Conservation (phyloP, 2,888 invertebrate species). For the Malthinus flaveolus region DNA sequence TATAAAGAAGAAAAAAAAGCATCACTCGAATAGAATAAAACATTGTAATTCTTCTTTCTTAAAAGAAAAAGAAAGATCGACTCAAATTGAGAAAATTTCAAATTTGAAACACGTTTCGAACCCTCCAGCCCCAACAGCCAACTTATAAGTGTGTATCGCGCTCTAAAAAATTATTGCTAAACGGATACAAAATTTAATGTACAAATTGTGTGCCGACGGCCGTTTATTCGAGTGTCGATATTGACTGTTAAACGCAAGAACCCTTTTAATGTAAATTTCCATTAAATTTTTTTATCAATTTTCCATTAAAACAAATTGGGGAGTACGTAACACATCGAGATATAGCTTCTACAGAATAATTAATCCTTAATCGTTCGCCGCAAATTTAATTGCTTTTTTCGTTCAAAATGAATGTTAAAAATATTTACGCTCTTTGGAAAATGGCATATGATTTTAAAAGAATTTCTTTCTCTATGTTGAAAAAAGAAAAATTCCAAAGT, state of each 20-base stretch:
- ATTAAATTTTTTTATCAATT: slow-evolving; percentile 6
- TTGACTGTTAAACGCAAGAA: not conserved
- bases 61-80: not conserved
- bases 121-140: too few relatives aligned
- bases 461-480: too few relatives aligned
- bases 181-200: too few relatives aligned
- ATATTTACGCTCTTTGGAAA: too few relatives aligned
- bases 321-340: not conserved
- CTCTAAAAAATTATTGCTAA: too few relatives aligned
- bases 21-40: slow-evolving; percentile 4
- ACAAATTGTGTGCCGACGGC: too few relatives aligned
- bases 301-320: not conserved
- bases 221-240: not conserved
- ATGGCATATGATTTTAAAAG: too few relatives aligned
- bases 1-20: not conserved
- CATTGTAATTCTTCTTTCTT: not conserved
- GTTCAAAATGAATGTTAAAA: too few relatives aligned
- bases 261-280: not conserved
- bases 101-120: too few relatives aligned
- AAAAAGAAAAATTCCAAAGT: too few relatives aligned
- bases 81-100: not conserved
- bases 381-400: not conserved
- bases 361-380: not conserved
- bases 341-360: slow-evolving; percentile 1
- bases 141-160: too few relatives aligned